Evolutionary conservation across 2,797 vertebrate species (phyloP), one percentile per base, ranked within the genome.

Genomic region (Ceryle rudis): DNA sequence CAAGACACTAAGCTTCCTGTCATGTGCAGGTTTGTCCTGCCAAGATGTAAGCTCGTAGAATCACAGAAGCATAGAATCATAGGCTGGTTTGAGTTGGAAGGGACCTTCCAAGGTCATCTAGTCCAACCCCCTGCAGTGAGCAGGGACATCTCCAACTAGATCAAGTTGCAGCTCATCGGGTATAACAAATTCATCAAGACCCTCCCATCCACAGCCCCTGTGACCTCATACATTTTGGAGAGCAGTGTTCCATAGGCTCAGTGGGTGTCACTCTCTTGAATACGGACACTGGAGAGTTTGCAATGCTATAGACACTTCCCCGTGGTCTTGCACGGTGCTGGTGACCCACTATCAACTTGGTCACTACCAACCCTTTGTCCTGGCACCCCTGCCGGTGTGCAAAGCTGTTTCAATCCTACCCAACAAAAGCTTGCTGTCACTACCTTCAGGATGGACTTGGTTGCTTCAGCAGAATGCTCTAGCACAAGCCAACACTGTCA

Each of bases 1-100:
- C 42, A 65, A 84, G 35, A 11, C 20, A 4, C 37, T 49, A 39
- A 58, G 83, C 51, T 83, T 88, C 23, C 44, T 67, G 11, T 69
- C 60, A 73, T 20, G 69, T 51, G 15, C 77, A 66, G n/a, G 51
- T 81, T 73, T 69, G 28, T 66, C 44, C 61, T 90, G 86, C 74
- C 67, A 54, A 54, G 60, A 31, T 41, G 37, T 57, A 70, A 92
- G n/a, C 35, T 55, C 18, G 31, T 20, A 55, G 28, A 55, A 55
- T 31, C 52, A 19, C 28, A 55, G 52, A 55, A 20, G 31, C 52
- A 55, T 55, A n/a, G 28, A 55, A 55, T 31, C 29, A 19, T n/a
- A 55, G 18, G 11, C 10, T 55, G 52, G 29, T 55, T 55, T n/a
- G 18, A 29, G 52, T 54, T 31, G 29, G 29, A 55, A 55, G 29